These are phyloP conservation scores for Leucophenga varia DNA, from an alignment of 1,140 invertebrate genomes.

Conservation along the genomic window DNA sequence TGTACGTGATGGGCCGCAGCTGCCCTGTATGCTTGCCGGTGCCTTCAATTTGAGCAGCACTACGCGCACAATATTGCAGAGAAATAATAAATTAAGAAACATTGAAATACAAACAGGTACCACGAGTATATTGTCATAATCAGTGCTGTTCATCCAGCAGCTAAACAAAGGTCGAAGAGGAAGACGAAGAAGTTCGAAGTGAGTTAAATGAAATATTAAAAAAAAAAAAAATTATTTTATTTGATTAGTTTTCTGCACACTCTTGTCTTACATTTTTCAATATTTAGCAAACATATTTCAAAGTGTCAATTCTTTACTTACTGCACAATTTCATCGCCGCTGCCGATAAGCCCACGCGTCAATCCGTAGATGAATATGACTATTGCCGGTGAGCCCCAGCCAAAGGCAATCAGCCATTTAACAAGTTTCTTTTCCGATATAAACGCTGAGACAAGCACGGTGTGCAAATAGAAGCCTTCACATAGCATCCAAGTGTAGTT, in stretches of 20 bases:
- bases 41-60: constrained; percentile 84
- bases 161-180: constrained; percentile 56
- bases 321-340: constrained; percentile 61
- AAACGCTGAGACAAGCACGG: constrained; percentile 87
- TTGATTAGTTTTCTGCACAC: constrained; percentile 17
- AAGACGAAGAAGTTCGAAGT: background rate
- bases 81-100: constrained; percentile 83
- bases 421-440: constrained; percentile 82
- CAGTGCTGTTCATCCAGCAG: constrained; percentile 81
- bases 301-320: constrained; percentile 58
- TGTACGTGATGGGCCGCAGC: constrained; percentile 66
- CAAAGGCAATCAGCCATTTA: constrained; percentile 77
- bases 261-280: no score
- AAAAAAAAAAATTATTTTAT: constrained; percentile 17
- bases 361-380: constrained; percentile 69
- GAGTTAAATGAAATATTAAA: constrained; percentile 29
- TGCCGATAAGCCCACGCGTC: constrained; percentile 61
- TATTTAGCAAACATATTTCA: constrained; percentile 9
- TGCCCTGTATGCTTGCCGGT: constrained; percentile 60
- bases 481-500: constrained; percentile 97
- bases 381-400: constrained; percentile 80
- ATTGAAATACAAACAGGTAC: constrained; percentile 80
- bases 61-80: constrained; percentile 91
- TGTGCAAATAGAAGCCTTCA: constrained; percentile 92
- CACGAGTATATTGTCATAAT: constrained; percentile 69